phyloP scores from a whole-genome alignment of 2,797 vertebrate genomes.

The Coreius guichenoti region DNA sequence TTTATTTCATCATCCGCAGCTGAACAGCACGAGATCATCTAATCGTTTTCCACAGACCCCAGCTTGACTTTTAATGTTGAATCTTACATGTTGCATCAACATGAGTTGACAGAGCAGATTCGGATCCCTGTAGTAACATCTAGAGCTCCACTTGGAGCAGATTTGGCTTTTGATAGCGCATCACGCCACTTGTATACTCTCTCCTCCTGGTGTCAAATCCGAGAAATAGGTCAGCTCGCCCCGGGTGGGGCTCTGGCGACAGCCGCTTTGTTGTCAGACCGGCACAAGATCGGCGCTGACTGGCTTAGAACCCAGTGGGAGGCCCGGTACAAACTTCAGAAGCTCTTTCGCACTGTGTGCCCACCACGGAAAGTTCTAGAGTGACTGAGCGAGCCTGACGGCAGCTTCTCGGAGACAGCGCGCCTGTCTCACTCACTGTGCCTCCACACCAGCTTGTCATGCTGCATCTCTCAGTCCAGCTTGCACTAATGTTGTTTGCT shows the following conservation, averaged over 20 bases:
- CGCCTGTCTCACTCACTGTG: constrained; percentile 12
- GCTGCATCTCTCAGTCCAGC: constrained; percentile 35
- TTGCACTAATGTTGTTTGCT: constrained; percentile 65
- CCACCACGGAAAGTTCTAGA: constrained; percentile 31
- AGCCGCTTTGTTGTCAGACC: constrained; percentile 33
- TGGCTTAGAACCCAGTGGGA: constrained; percentile 49
- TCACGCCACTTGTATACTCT: constrained; percentile 32
- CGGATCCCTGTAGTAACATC: constrained; percentile 13
- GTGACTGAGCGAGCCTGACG: constrained; percentile 23
- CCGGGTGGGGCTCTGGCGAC: constrained; percentile 23
- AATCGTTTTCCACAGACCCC: constrained; percentile 8
- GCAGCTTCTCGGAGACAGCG: constrained; percentile 27
- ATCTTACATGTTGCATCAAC: not conserved
- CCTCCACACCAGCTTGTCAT: constrained; percentile 54
- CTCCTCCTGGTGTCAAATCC: constrained; percentile 24
- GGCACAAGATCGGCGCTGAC: constrained; percentile 16
- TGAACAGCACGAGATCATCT: constrained; percentile 15
- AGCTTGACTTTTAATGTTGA: not conserved
- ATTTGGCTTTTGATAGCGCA: constrained; percentile 14
- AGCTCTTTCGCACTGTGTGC: constrained; percentile 9
- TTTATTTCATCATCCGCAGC: not conserved
- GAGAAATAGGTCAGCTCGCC: constrained; percentile 33
- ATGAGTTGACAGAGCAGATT: not conserved
- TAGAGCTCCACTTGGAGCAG: constrained; percentile 6
- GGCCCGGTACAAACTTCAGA: constrained; percentile 39